phyloP scores from a whole-genome alignment of 2,797 vertebrate species.

The Novumbra hubbsi region DNA sequence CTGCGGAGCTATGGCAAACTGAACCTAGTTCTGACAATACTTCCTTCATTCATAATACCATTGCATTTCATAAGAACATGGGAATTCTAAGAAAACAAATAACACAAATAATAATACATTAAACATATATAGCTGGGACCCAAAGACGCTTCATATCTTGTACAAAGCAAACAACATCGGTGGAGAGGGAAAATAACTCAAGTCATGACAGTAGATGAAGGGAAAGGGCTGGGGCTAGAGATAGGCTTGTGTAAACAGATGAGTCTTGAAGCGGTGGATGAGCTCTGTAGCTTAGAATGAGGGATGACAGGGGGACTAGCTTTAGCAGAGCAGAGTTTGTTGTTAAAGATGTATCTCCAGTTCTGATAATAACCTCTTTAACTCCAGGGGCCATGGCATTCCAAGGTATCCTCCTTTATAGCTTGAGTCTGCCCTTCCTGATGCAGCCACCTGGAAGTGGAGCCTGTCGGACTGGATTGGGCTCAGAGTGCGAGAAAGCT shows the following conservation, averaged over 20 bases:
- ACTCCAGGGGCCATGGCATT: conserved; percentile 59
- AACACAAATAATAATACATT: too few relatives aligned
- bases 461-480: conserved; percentile 57
- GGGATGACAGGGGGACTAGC: too few relatives aligned
- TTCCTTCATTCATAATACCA: not conserved
- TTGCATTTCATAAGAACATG: not conserved
- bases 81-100: not conserved
- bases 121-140: too few relatives aligned
- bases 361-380: not conserved
- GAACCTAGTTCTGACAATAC: not conserved
- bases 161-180: too few relatives aligned
- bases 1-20: not conserved
- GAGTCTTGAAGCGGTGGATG: too few relatives aligned
- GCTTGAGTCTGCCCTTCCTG: conserved; percentile 33
- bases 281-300: too few relatives aligned
- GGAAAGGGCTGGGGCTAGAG: too few relatives aligned
- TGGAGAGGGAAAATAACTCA: too few relatives aligned
- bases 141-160: too few relatives aligned
- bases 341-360: not conserved
- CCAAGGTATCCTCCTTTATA: conserved; percentile 28
- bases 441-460: conserved; percentile 29
- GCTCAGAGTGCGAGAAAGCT: conserved; percentile 69
- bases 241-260: too few relatives aligned
- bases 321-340: too few relatives aligned
- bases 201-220: too few relatives aligned